Evolutionary conservation across 2,113 vertebrate genomes (phyloP), one percentile per base, ranked within the genome.

Genomic region (Lophotis ruficrista): DNA sequence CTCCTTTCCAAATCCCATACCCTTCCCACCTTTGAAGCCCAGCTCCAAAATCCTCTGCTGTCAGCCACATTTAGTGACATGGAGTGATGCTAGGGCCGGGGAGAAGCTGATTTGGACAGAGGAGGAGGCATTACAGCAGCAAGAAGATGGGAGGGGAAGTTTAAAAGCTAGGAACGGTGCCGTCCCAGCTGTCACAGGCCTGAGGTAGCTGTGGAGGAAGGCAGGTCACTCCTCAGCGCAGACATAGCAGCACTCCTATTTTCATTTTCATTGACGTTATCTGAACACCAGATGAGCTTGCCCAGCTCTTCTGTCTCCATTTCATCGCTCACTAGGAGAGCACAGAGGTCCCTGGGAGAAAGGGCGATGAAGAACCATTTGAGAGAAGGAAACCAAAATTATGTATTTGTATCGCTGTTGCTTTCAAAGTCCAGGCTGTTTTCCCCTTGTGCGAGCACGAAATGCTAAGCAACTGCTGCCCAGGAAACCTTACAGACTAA

Each of bases 391-490:
- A 54, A 58, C 16, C 21, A 62, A 81, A 83, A 73, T 31, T 23
- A 35, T 5, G 3, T 33, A 6, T 70, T 77, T 75, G 16, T 53
- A 43, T 45, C 58, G 11, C 31, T 45, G 22, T 33, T 23, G 4
- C 31, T 24, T 68, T 83, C 30, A 11, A 72, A 65, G 75, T 62
- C 31, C 71, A 47, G 23, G 76, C 25, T 50, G 23, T 19, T 88
- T 81, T 88, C 47, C 57, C 31, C 21, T 64, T 41, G 28, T 37
- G 45, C 35, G n/a, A 78, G 47, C 57, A 85, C 9, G 12, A 37
- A 65, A 57, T 51, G 45, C 84, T 89, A 88, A 84, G 62, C 66
- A 91, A 70, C 88, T 51, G 58, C 92, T 93, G 87, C 82, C 62
- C 87, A 51, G 70, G 88, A 94, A 90, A 77, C 54, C 73, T 88